A percentile compares a stretch with the other conserved stretches of the same genome.
phyloP scores from a whole-genome alignment of 2,888 invertebrate species.

The Polymixis lichenea region DNA sequence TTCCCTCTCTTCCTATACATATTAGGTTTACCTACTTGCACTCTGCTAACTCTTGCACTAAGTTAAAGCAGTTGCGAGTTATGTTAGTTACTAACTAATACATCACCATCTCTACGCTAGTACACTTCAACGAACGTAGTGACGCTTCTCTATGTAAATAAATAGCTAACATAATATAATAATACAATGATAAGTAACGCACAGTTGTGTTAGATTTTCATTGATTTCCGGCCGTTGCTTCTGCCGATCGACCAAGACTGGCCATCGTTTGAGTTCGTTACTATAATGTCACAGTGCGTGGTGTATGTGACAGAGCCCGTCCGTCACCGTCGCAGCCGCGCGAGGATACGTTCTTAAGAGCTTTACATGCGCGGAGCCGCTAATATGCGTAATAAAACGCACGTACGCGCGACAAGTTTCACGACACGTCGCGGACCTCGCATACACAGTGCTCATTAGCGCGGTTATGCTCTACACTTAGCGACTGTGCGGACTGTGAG shows the following conservation, averaged over 20 bases:
- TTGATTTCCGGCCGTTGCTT: neutral
- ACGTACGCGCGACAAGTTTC: neutral
- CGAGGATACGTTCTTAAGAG: neutral
- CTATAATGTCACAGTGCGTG: neutral
- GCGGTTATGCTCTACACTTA: neutral
- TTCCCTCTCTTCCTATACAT: no score
- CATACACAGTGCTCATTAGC: conserved; percentile 4
- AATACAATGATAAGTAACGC: no score
- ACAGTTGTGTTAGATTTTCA: no score
- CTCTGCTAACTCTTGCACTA: no score
- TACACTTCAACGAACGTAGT: no score
- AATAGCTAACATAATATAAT: no score
- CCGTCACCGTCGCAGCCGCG: neutral
- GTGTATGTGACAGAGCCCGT: neutral
- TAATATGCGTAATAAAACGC: neutral
- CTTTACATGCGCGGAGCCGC: neutral
- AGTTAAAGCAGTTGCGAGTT: no score
- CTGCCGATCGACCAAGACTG: neutral
- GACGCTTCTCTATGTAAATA: no score
- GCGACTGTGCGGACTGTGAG: neutral
- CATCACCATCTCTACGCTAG: no score
- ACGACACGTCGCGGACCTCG: neutral
- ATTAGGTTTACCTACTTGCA: no score
- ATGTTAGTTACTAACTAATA: no score
- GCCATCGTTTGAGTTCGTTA: neutral